phyloP scores from a whole-genome alignment of 1,140 invertebrate species.

The Aporrectodea caliginosa region DNA sequence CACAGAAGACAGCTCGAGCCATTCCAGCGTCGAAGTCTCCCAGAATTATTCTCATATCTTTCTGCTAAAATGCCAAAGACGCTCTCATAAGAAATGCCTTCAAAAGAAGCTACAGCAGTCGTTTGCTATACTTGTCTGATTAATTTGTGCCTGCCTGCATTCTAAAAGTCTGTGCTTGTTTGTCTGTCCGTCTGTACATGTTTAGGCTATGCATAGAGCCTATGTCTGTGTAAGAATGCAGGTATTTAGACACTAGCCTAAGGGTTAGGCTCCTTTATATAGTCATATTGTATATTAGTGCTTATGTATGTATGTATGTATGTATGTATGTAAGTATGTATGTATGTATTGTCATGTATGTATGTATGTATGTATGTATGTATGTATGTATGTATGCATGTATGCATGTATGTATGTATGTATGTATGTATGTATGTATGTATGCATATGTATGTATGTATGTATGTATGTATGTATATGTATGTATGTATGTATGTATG shows the following conservation, averaged over 20 bases:
- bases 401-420: background rate
- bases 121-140: too few species aligned
- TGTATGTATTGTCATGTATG: background rate
- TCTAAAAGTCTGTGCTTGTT: background rate
- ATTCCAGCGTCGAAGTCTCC: constrained; percentile 94
- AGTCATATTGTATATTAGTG: background rate
- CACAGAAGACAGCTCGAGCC: constrained; percentile 89
- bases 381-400: background rate
- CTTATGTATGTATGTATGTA: background rate
- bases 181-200: background rate
- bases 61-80: constrained; percentile 52
- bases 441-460: background rate
- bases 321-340: background rate
- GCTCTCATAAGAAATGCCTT: too few species aligned
- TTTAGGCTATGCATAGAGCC: background rate
- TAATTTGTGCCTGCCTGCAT: too few species aligned
- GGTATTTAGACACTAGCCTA: too few species aligned
- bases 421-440: background rate
- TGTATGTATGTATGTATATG: background rate
- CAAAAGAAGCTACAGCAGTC: too few species aligned
- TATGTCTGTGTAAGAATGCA: background rate
- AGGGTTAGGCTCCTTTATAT: too few species aligned
- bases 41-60: constrained; percentile 90
- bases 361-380: background rate
- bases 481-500: background rate